Percentiles rank a stretch among this genome's conserved stretches.
Evolutionary conservation across 2,888 invertebrate species (phyloP).

Genomic region (Drosophila tanythrix): DNA sequence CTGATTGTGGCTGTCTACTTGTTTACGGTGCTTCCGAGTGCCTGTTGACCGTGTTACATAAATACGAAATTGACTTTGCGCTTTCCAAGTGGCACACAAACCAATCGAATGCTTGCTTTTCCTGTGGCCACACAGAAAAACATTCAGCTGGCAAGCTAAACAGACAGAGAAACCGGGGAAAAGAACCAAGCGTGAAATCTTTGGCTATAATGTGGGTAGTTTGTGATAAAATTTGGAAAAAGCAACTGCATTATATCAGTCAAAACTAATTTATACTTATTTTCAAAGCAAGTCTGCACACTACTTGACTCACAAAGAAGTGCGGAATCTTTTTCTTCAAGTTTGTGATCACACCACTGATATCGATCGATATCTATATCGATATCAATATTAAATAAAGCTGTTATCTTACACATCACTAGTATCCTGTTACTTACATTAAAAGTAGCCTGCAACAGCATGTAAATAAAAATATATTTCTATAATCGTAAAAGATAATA

Average conservation of each 20-base stretch:
- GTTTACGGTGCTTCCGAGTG: conserved; percentile 69
- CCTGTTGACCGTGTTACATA: conserved; percentile 72
- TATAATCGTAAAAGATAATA: background rate
- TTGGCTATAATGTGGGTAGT: conserved; percentile 18
- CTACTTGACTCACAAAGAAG: background rate
- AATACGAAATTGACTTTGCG: conserved; percentile 75
- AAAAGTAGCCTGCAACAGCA: background rate
- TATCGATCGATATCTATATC: background rate
- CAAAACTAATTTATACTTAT: background rate
- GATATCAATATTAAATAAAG: background rate
- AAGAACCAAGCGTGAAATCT: conserved; percentile 19
- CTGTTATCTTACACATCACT: background rate
- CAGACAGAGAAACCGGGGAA: background rate
- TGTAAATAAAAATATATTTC: background rate
- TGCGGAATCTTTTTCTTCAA: background rate
- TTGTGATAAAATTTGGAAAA: background rate
- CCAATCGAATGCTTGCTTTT: conserved; percentile 64
- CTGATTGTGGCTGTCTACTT: conserved; percentile 52
- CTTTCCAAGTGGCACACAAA: conserved; percentile 47
- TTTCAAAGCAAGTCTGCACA: background rate
- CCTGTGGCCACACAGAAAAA: conserved; percentile 19
- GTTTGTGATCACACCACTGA: background rate
- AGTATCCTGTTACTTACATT: background rate
- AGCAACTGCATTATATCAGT: background rate
- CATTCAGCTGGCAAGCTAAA: background rate